A percentile compares a stretch with the other conserved stretches of the same genome.
Conservation (phyloP, 2,113 vertebrate species). For the Poeciliopsis retropinna region DNA sequence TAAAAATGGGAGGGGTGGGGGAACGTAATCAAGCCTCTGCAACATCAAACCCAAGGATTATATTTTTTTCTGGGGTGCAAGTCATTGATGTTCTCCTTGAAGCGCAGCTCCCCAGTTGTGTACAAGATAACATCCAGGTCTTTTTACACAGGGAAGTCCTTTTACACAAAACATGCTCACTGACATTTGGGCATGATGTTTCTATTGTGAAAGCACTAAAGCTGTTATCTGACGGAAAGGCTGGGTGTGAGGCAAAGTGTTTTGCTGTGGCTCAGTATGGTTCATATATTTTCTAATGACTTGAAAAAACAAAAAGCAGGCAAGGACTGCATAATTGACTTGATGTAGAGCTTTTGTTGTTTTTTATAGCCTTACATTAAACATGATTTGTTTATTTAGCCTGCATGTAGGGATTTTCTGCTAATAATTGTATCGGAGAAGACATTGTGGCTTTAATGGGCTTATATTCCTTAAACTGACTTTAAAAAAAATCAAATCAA, state of each 20-base stretch:
- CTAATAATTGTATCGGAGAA: not conserved
- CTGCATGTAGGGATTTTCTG: not conserved
- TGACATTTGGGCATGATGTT: conserved; percentile 60
- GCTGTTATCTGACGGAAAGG: conserved; percentile 22
- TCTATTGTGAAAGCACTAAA: conserved; percentile 44
- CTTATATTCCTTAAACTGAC: not conserved
- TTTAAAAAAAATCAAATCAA: not conserved
- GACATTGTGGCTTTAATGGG: not conserved
- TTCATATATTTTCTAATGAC: not conserved
- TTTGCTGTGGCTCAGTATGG: conserved; percentile 15
- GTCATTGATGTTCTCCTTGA: conserved; percentile 58
- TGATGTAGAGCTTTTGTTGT: not conserved
- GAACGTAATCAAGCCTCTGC: conserved; percentile 64
- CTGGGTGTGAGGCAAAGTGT: not conserved
- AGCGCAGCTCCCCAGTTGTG: conserved; percentile 44
- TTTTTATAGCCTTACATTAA: not conserved
- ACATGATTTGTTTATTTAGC: not conserved
- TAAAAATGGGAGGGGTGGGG: not conserved
- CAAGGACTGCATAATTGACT: not conserved
- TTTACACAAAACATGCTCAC: conserved; percentile 43
- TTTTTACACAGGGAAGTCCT: conserved; percentile 30
- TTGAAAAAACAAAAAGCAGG: not conserved
- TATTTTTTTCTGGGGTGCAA: conserved; percentile 56
- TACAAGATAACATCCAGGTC: conserved; percentile 54
- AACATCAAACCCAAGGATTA: conserved; percentile 60